Evolutionary conservation across 2,888 invertebrate species (phyloP).

Genomic region (Lissocephala sabroskyi): DNA sequence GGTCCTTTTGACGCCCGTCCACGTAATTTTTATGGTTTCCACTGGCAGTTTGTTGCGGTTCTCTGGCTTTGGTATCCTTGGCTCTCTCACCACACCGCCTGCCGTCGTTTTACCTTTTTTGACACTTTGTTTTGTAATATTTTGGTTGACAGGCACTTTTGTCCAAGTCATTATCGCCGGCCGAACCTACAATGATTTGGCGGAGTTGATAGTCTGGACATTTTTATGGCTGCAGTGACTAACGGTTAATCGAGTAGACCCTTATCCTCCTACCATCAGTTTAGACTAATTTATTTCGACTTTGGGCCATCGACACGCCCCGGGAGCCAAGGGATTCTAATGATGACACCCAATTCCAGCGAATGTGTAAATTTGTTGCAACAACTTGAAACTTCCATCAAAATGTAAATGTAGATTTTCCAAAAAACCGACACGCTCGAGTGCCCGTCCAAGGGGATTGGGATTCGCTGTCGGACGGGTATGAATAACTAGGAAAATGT

Average conservation of each 20-base stretch:
- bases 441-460: slow-evolving; percentile 31
- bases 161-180: slow-evolving; percentile 52
- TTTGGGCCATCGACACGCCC: not conserved
- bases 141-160: slow-evolving; percentile 50
- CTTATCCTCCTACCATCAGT: too few relatives aligned
- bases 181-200: not conserved
- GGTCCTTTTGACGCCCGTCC: slow-evolving; percentile 18
- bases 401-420: slow-evolving; percentile 51
- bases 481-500: slow-evolving; percentile 47
- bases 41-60: slow-evolving; percentile 29
- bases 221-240: too few relatives aligned
- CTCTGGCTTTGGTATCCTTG: not conserved
- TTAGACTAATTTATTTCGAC: too few relatives aligned
- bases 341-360: slow-evolving; percentile 59
- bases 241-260: too few relatives aligned
- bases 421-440: slow-evolving; percentile 28
- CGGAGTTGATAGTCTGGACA: too few relatives aligned
- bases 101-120: too few relatives aligned
- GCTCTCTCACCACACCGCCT: too few relatives aligned
- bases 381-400: slow-evolving; percentile 36
- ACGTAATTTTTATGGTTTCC: slow-evolving; percentile 57
- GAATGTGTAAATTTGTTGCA: slow-evolving; percentile 62
- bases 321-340: slow-evolving; percentile 45
- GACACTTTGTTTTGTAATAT: slow-evolving; percentile 43
- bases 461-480: too few relatives aligned